Conservation (phyloP, 2,888 invertebrate species). For the Lasioglossum villosulum region DNA sequence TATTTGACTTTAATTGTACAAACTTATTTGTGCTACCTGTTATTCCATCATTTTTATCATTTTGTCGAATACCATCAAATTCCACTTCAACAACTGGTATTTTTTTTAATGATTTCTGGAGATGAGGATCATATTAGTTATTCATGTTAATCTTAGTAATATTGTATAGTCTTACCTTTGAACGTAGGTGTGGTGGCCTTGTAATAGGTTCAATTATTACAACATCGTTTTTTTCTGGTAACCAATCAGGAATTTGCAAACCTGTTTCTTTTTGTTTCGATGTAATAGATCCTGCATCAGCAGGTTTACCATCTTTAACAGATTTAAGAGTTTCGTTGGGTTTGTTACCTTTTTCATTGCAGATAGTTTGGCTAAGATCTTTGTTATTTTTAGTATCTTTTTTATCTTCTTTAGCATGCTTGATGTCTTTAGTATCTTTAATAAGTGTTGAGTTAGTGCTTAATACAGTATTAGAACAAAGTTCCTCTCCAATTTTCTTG, state of each 20-base stretch:
- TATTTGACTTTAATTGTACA: background rate
- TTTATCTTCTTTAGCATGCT: conserved; percentile 25
- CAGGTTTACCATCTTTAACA: conserved; percentile 23
- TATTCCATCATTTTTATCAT: background rate
- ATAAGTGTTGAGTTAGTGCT: conserved; percentile 22
- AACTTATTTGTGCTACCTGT: background rate
- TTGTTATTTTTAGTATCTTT: conserved; percentile 34
- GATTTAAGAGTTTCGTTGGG: background rate
- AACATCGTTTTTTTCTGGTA: conserved; percentile 83
- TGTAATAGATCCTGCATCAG: background rate
- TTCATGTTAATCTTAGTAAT: conserved; percentile 26
- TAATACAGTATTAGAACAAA: conserved; percentile 30
- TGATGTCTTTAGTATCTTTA: conserved; percentile 35
- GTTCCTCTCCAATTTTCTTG: conserved; percentile 69
- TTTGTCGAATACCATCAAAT: conserved; percentile 27
- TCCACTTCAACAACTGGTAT: conserved; percentile 85
- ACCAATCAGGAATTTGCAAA: conserved; percentile 83
- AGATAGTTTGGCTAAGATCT: conserved; percentile 10
- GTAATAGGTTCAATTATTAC: conserved; percentile 85
- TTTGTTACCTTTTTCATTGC: conserved; percentile 10
- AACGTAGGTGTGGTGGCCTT: conserved; percentile 88
- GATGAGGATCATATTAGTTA: conserved; percentile 58
- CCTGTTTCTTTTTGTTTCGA: conserved; percentile 50
- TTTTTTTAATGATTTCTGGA: conserved; percentile 86
- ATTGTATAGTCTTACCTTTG: conserved; percentile 85